Base-by-base conservation (phyloP, 2,888 invertebrate genomes). In the Antheraea yamamai region DNA sequence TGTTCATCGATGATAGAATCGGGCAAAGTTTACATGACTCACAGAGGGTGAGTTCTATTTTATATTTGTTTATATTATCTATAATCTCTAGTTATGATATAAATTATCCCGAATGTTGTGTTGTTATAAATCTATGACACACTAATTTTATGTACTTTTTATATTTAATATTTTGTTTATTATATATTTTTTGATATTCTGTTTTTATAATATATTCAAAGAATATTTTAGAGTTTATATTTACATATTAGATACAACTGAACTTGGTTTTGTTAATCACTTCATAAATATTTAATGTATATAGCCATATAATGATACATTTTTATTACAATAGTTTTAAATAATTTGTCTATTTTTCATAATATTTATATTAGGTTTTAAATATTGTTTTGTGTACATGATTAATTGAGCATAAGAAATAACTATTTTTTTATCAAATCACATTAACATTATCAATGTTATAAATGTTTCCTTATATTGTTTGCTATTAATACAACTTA, bases 1-100 rank as follows among this genome's bases (percentile, higher is more conserved):
- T 98, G 99, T 91, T 97, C 97, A 85, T 94, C 96, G 81, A 98
- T 99, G 97, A 97, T 98, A 81, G 99, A 99, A 84, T 96, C 97
- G 78, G 99, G 99, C 79, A 99, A 99, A 95, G 96, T 96, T 82
- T 99, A 98, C 95, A 97, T 98, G 87, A 97, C 96, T 89, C 97
- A 98, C 90, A 98, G 99, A 95, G 98, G 98, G 98, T 98, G 93
- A 94, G 92, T 79, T 79, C 78, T 79, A 84, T 81, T 81, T 84
- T 85, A 83, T 81, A 82, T 82, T 80, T 81, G 82, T 79, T n/a
- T 79, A 76, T 68, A 81, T 75, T 79, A 47, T 47, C 0, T 47
- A 47, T 47, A 47, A 12, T 47, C 1, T 47, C 10, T 47, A 12
- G 47, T 47, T 47, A 47, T 47, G 1, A 12, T 12, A 47, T 47